Base-by-base conservation (phyloP, 2,797 vertebrate genomes). In the Potorous gilbertii region DNA sequence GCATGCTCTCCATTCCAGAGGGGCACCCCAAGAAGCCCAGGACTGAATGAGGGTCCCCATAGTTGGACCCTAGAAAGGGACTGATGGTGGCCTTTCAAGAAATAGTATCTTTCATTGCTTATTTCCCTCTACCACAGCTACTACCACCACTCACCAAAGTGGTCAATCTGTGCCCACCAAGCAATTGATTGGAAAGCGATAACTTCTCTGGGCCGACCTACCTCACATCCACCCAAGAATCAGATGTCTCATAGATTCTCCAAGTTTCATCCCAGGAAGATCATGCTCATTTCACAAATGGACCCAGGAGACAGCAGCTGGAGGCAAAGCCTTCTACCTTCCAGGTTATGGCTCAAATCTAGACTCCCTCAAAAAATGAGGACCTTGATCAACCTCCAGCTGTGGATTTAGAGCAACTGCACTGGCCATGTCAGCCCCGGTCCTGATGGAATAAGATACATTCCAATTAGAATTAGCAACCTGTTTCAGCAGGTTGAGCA, bases 391-490 rank as follows among this genome's bases (percentile, higher is more conserved):
- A 34, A 28, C 3, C 56, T 55, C 18, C 55, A 50, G 40, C 28
- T 52, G 56, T 52, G 29, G 54, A 34, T 54, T 56, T 74, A 55
- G 12, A 34, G 14, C 92, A 91, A 62, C 92, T 55, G 55, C 40
- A 52, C 54, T 24, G 21, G 54, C 54, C 93, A 87, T 50, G 40
- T 46, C 74, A 50, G 74, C 40, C 55, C 54, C 18, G 13, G 55
- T 50, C 93, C 92, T 46, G 0, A 0, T 24, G 34, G 4, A 66
- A 90, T 66, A 57, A 29, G 5, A 89, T 1, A 18, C 21, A 56
- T 62, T 55, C 66, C 56, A 96, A 91, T 96, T 97, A 96, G 56
- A 96, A 97, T 97, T 93, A 94, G 90, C 90, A 92, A 95, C 89
- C 92, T 94, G 55, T 24, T 5, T 5, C 50, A n/a, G 52, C 87